These are phyloP conservation scores for Troilus luridus DNA, from an alignment of 2,888 invertebrate species.

Conservation along the genomic window DNA sequence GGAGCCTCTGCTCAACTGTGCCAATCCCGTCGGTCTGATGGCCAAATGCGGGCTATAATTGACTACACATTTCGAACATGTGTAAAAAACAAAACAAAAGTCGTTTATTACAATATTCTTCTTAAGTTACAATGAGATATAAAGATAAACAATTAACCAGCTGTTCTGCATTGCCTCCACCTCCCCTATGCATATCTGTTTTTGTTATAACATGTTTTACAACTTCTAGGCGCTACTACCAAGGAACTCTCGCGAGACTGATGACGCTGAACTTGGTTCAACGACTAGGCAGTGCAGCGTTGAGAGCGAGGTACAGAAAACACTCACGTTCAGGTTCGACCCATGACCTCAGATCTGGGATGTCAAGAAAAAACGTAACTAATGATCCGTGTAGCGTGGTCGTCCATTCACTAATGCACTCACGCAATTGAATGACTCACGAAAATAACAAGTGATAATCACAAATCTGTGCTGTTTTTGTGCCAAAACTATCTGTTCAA, in stretches of 20 bases:
- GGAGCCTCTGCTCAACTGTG: no score
- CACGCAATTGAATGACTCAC: background rate
- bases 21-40: no score
- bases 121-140: no score
- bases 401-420: background rate
- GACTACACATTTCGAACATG: no score
- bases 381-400: background rate
- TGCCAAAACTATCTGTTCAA: background rate
- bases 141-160: no score
- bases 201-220: background rate
- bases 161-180: no score
- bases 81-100: no score
- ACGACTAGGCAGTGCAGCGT: conserved; percentile 10
- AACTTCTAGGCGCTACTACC: conserved; percentile 28
- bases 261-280: background rate
- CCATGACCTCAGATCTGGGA: conserved; percentile 20
- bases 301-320: conserved; percentile 8
- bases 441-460: background rate
- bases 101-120: no score
- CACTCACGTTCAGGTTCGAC: conserved; percentile 25
- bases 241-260: conserved; percentile 15
- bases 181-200: background rate
- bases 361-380: conserved; percentile 17
- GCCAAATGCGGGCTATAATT: no score
- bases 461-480: background rate